Percentiles rank a stretch among this genome's conserved stretches.
Conservation (phyloP, 1,140 invertebrate species). For the Scaptomyza montana region DNA sequence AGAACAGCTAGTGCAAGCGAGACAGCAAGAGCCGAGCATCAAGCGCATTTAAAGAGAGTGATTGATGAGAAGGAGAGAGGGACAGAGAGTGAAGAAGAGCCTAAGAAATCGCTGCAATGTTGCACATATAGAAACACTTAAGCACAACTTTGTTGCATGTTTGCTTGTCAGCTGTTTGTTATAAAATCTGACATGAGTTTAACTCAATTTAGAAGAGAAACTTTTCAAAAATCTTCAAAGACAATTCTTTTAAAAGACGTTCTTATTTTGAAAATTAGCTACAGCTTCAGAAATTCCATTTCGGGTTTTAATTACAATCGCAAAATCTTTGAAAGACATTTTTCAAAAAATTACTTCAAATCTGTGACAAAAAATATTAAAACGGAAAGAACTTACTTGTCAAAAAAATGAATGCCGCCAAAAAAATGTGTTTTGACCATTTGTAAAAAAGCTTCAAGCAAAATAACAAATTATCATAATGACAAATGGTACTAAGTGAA, state of each 20-base stretch:
- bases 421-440: background rate
- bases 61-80: background rate
- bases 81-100: background rate
- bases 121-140: constrained; percentile 9
- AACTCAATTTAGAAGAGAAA: no score
- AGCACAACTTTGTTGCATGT: background rate
- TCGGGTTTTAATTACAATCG: no score
- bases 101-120: background rate
- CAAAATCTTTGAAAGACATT: background rate
- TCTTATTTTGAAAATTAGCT: no score
- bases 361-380: background rate
- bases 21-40: constrained; percentile 8
- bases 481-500: background rate
- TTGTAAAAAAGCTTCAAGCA: background rate
- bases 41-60: no score
- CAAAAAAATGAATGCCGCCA: background rate
- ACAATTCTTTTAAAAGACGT: no score
- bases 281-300: background rate
- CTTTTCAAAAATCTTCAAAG: no score
- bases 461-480: no score
- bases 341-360: background rate
- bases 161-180: background rate
- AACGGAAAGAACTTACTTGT: background rate
- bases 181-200: no score
- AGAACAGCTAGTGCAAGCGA: background rate